Conservation (phyloP, 2,888 invertebrate genomes). For the Eupeodes luniger region DNA sequence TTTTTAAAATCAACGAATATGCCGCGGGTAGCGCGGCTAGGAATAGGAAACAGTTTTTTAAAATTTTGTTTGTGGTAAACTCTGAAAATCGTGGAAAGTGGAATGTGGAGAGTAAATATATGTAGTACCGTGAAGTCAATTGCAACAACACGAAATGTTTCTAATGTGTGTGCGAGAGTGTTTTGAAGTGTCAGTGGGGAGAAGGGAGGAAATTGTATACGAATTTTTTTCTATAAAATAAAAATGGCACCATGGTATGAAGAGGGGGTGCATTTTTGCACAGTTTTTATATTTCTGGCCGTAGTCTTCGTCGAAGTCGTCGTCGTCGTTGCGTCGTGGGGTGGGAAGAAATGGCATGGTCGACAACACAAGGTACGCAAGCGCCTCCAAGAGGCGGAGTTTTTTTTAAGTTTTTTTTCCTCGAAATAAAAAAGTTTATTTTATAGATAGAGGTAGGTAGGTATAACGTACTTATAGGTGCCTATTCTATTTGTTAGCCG, state of each 20-base stretch:
- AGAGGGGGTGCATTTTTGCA: conserved; percentile 71
- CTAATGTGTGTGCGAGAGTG: conserved; percentile 31
- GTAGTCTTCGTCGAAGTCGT: no score
- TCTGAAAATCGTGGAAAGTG: conserved; percentile 49
- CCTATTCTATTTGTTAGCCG: conserved; percentile 32
- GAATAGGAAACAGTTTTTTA: conserved; percentile 37
- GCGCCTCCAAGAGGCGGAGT: conserved; percentile 76
- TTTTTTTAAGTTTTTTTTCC: conserved; percentile 67
- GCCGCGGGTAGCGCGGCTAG: conserved; percentile 3
- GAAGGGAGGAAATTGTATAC: conserved; percentile 46
- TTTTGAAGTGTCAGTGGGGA: conserved; percentile 24
- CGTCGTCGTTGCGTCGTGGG: conserved; percentile 1
- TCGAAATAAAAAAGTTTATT: conserved; percentile 31
- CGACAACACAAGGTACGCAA: conserved; percentile 67
- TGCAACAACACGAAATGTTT: conserved; percentile 37
- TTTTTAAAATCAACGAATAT: neutral
- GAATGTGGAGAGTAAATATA: conserved; percentile 54
- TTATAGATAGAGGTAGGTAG: neutral
- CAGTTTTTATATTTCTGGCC: conserved; percentile 24
- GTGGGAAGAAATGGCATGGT: conserved; percentile 59
- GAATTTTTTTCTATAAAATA: conserved; percentile 60
- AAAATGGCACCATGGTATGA: conserved; percentile 70
- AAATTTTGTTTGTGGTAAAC: conserved; percentile 59
- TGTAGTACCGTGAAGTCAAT: neutral
- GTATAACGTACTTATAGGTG: neutral